These are phyloP conservation scores for Litoditis marina DNA, from an alignment of 2,888 invertebrate species.

Conservation along the genomic window DNA sequence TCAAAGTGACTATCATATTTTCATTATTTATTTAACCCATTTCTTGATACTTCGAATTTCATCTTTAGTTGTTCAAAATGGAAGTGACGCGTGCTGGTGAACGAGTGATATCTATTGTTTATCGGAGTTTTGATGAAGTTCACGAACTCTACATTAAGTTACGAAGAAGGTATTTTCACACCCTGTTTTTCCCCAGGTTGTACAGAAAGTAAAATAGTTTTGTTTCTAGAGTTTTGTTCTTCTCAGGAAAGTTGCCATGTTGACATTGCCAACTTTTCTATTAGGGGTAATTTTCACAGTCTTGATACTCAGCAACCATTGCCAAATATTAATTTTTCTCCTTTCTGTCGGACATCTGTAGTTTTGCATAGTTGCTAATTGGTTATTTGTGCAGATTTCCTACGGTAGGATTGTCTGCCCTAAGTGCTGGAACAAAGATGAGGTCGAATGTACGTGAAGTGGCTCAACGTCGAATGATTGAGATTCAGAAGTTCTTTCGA, in stretches of 20 bases:
- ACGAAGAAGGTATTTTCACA: conserved; percentile 72
- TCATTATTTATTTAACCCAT: no score
- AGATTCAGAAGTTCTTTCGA: conserved; percentile 82
- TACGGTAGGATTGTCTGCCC: conserved; percentile 12
- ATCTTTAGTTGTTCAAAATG: conserved; percentile 53
- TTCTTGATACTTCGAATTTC: neutral
- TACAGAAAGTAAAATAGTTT: neutral
- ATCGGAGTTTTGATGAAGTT: conserved; percentile 93
- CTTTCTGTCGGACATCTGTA: no score
- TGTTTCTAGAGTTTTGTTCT: no score
- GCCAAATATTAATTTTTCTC: no score
- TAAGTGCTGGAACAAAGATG: conserved; percentile 47
- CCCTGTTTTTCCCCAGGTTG: no score
- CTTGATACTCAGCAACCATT: no score
- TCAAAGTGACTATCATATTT: neutral
- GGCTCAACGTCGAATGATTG: conserved; percentile 83
- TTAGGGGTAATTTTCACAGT: neutral
- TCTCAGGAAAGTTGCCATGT: no score
- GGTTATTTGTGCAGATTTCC: conserved; percentile 34
- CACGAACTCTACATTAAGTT: conserved; percentile 92
- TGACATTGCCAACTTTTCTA: no score
- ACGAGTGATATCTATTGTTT: conserved; percentile 73
- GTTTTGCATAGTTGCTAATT: no score
- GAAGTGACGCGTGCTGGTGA: conserved; percentile 41
- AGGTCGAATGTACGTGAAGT: conserved; percentile 91